phyloP scores from a whole-genome alignment of 2,797 vertebrate species.

The Sciaenops ocellatus region DNA sequence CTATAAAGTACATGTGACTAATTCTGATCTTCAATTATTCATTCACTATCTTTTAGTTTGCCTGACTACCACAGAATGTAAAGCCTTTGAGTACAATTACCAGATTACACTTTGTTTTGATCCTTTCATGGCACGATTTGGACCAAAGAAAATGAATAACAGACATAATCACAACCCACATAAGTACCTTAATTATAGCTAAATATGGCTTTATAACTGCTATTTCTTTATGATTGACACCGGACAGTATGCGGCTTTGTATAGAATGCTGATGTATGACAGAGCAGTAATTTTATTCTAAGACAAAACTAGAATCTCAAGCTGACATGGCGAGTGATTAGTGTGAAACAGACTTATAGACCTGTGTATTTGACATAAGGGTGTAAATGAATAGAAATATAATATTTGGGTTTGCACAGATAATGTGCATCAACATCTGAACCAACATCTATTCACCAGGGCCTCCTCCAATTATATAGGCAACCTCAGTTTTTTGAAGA shows the following conservation, averaged over 20 bases:
- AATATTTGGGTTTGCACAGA: neutral
- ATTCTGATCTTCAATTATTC: conserved; percentile 22
- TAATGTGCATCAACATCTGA: neutral
- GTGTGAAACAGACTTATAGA: neutral
- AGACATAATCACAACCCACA: conserved; percentile 20
- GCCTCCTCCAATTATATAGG: neutral
- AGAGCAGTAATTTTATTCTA: conserved; percentile 24
- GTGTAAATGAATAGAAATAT: neutral
- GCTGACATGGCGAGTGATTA: no score
- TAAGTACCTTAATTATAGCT: neutral
- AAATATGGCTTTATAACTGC: conserved; percentile 17
- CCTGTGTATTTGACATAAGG: neutral
- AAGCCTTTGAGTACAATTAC: neutral
- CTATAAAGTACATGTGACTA: neutral
- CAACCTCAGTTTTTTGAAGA: neutral
- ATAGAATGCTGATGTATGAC: conserved; percentile 7
- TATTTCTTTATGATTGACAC: conserved; percentile 17
- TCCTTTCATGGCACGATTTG: conserved; percentile 19
- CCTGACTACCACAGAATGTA: conserved; percentile 6
- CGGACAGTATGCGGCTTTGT: neutral
- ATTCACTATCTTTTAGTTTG: conserved; percentile 27
- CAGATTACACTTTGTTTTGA: conserved; percentile 27
- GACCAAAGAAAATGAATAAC: conserved; percentile 13
- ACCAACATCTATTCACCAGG: neutral
- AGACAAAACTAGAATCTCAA: conserved; percentile 13